Evolutionary conservation across 2,797 vertebrate genomes (phyloP), one percentile per base, ranked within the genome.

Genomic region (Smutsia temminckii): DNA sequence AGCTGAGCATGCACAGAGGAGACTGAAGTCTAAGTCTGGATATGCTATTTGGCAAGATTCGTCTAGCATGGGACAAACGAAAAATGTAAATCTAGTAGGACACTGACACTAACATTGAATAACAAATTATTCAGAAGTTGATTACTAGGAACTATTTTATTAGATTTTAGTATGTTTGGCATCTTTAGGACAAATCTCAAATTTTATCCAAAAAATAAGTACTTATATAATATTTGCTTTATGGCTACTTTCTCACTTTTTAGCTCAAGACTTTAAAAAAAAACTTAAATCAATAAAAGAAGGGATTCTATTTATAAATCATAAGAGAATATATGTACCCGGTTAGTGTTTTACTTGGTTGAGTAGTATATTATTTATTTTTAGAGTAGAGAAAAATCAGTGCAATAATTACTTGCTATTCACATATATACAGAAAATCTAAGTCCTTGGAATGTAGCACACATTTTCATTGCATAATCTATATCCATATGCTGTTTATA

Each of bases 401-500:
- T 77, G 55, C 37, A 78, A 61, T 86, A 93, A 95, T 92, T 88
- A 85, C 74, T 94, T 59, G 27, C 27, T 87, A 18, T 86, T 72
- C 85, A 94, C 66, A n/a, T 97, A 71, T 71, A 81, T 93, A 66
- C 40, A 93, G 68, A 93, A 80, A 96, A 34, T 80, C 37, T 59
- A 96, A 93, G 86, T 93, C 57, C 53, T 80, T 85, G 87, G 93
- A 96, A 95, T 91, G 61, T 72, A 87, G 69, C 79, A 79, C 61
- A 77, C 59, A 74, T 89, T 97, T 77, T 96, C 69, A 59, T 90
- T 84, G 64, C 91, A 92, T 95, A 86, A 95, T 92, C 96, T 96
- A 37, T 79, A 95, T 78, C 87, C 79, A 95, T 77, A 91, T 81
- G 68, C 88, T 97, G 87, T 94, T 94, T 97, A 91, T 94, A 94